Percentiles rank a stretch among this genome's conserved stretches.
These are phyloP conservation scores for Seriola dumerili DNA, from an alignment of 2,113 vertebrate genomes.

Conservation along the genomic window DNA sequence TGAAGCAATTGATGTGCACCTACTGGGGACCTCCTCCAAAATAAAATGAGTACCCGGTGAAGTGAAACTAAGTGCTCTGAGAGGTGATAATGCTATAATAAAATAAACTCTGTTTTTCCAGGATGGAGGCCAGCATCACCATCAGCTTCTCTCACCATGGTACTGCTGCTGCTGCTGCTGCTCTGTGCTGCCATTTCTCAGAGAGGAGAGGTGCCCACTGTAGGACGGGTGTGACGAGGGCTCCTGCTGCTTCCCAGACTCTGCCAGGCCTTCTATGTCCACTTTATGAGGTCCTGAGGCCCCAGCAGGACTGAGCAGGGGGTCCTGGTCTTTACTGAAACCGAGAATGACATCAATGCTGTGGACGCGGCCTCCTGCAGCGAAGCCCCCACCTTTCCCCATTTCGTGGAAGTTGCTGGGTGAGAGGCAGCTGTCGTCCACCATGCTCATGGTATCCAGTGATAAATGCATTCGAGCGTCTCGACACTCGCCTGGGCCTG, in stretches of 20 bases:
- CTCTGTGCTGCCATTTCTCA: slow-evolving; percentile 57
- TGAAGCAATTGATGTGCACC: not conserved
- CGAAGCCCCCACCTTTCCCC: slow-evolving; percentile 81
- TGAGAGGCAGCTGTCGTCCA: slow-evolving; percentile 86
- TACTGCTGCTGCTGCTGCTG: slow-evolving; percentile 76
- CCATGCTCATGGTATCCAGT: slow-evolving; percentile 86
- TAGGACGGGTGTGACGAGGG: slow-evolving; percentile 50
- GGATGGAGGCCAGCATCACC: slow-evolving; percentile 10
- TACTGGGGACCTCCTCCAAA: not conserved
- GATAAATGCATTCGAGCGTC: slow-evolving; percentile 86
- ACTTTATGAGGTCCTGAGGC: slow-evolving; percentile 66
- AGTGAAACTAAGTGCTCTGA: not conserved
- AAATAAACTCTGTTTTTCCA: not conserved
- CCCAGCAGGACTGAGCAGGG: slow-evolving; percentile 76
- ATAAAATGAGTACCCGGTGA: not conserved
- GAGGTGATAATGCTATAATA: not conserved
- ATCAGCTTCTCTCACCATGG: slow-evolving; percentile 73
- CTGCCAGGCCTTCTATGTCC: slow-evolving; percentile 66
- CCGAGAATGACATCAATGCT: slow-evolving; percentile 88
- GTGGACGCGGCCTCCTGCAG: slow-evolving; percentile 82
- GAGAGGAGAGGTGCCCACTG: slow-evolving; percentile 70
- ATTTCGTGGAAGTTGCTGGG: slow-evolving; percentile 85
- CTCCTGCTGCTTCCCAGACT: slow-evolving; percentile 58
- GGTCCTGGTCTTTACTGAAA: slow-evolving; percentile 86
- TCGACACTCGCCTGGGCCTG: slow-evolving; percentile 45